Conservation (phyloP, 2,797 vertebrate species). For the Pipistrellus nathusii region DNA sequence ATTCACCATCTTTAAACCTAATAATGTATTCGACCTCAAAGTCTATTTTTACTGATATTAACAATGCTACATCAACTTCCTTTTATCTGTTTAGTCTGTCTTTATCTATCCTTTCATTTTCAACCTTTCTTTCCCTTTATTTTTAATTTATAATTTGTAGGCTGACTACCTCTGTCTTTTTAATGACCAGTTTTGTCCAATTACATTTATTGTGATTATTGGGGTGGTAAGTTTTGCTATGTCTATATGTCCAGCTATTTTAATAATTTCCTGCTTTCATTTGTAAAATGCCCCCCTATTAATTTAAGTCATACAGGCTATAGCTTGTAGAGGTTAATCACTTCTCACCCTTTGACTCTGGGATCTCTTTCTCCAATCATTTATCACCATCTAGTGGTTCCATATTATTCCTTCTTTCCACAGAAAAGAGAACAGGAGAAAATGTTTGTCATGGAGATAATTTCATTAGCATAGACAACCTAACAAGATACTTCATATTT, state of each 20-base stretch:
- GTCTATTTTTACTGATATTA: background rate
- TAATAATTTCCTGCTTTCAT: background rate
- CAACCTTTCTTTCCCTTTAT: background rate
- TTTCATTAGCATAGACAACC: constrained; percentile 23
- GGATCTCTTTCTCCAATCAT: constrained; percentile 12
- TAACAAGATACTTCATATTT: background rate
- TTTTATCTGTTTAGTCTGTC: background rate
- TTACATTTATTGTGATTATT: constrained; percentile 66
- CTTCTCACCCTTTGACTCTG: background rate
- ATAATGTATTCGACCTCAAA: background rate
- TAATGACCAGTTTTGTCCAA: constrained; percentile 41
- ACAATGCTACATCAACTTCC: background rate
- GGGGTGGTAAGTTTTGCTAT: background rate
- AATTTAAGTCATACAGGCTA: background rate
- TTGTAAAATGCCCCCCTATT: background rate
- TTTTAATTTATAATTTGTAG: background rate
- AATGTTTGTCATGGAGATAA: background rate
- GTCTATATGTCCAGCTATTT: background rate
- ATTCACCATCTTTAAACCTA: background rate
- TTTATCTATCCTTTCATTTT: background rate
- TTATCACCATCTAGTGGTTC: constrained; percentile 67
- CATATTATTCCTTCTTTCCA: constrained; percentile 1
- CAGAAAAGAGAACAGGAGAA: background rate
- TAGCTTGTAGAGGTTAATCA: background rate
- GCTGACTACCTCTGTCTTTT: constrained; percentile 11